Evolutionary conservation across 1,140 invertebrate genomes (phyloP).

Genomic region (Ips nitidus): DNA sequence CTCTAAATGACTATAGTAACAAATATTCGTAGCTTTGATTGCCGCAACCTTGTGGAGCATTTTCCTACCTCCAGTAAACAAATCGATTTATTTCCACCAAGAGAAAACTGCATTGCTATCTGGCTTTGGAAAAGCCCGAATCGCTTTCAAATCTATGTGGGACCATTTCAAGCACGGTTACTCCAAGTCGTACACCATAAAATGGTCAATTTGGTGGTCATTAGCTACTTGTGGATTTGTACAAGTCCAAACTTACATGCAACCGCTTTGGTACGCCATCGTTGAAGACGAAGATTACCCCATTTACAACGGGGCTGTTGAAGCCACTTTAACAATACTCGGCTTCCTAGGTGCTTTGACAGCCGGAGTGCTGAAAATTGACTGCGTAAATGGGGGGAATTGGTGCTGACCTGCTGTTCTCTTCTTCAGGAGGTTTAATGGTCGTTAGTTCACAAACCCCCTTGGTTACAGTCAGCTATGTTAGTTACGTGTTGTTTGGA

Average conservation of each 20-base stretch:
- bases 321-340: constrained; percentile 71
- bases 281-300: constrained; percentile 33
- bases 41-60: constrained; percentile 74
- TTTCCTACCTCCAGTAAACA: constrained; percentile 71
- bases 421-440: constrained; percentile 64
- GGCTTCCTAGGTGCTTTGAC: constrained; percentile 62
- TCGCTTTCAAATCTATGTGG: constrained; percentile 59
- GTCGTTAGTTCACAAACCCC: constrained; percentile 61
- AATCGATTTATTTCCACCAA: constrained; percentile 80
- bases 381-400: constrained; percentile 49
- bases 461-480: constrained; percentile 72
- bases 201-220: constrained; percentile 89
- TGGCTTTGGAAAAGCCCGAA: constrained; percentile 33
- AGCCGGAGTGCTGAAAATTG: constrained; percentile 48
- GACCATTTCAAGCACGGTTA: constrained; percentile 73
- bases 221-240: constrained; percentile 76
- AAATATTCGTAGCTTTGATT: constrained; percentile 62
- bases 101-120: constrained; percentile 39
- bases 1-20: neutral
- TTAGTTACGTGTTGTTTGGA: constrained; percentile 73
- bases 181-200: constrained; percentile 68
- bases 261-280: constrained; percentile 73
- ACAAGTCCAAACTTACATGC: constrained; percentile 78
- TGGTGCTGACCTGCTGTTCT: constrained; percentile 54
- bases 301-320: constrained; percentile 66